Evolutionary conservation across 1,140 invertebrate species (phyloP).

Genomic region (Apis mellifera): DNA sequence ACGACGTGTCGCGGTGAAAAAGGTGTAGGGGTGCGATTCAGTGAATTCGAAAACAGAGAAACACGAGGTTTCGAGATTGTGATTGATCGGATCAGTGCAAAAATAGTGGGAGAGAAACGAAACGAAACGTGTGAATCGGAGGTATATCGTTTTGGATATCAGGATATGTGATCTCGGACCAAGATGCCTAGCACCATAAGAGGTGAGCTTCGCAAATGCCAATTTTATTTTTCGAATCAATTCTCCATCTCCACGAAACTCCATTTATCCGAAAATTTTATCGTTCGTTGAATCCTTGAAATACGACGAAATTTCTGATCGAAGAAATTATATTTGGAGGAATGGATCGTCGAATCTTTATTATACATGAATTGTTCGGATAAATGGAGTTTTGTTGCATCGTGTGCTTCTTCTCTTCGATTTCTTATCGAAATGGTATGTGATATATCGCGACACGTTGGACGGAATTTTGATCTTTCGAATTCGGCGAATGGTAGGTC

Average conservation of each 20-base stretch:
- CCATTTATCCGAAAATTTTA: too few species aligned
- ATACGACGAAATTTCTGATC: too few species aligned
- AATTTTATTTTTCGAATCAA: not conserved
- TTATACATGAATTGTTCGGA: too few species aligned
- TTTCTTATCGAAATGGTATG: not conserved
- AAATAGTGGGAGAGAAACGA: conserved; percentile 38
- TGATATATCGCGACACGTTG: not conserved
- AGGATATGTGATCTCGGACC: conserved; percentile 77
- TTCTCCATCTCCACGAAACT: too few species aligned
- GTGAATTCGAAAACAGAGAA: conserved; percentile 53
- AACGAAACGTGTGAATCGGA: conserved; percentile 40
- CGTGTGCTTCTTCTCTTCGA: not conserved
- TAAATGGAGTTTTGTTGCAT: too few species aligned
- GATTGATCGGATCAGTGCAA: conserved; percentile 46
- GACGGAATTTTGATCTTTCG: not conserved
- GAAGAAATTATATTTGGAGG: too few species aligned
- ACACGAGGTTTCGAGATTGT: conserved; percentile 28
- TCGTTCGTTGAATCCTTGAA: too few species aligned
- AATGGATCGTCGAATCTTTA: too few species aligned
- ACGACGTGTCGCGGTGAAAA: conserved; percentile 1
- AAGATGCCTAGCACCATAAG: conserved; percentile 83
- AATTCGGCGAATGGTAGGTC: not conserved
- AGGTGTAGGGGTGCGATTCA: conserved; percentile 35
- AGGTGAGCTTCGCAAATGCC: conserved; percentile 72
- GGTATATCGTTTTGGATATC: conserved; percentile 68